Conservation (phyloP, 2,888 invertebrate species). For the Tribolium freemani region DNA sequence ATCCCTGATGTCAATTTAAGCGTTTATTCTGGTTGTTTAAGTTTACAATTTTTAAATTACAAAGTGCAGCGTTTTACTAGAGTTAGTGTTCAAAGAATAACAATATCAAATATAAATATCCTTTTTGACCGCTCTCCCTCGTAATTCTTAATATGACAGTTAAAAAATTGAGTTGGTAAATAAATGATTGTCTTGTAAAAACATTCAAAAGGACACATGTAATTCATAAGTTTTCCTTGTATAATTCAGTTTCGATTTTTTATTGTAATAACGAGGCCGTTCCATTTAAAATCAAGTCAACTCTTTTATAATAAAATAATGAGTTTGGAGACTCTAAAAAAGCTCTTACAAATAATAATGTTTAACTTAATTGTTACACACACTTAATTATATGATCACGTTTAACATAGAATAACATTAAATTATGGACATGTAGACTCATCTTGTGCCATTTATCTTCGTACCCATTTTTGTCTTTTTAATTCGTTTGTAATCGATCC, state of each 20-base stretch:
- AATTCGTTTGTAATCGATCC: not conserved
- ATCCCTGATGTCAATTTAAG: slow-evolving; percentile 57
- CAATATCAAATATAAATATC: slow-evolving; percentile 55
- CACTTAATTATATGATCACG: slow-evolving; percentile 34
- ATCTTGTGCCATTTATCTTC: slow-evolving; percentile 5
- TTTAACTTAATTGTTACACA: slow-evolving; percentile 14
- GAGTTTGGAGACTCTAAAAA: slow-evolving; percentile 5
- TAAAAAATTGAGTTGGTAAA: slow-evolving; percentile 48
- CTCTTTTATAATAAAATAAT: not conserved
- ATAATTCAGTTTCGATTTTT: slow-evolving; percentile 8
- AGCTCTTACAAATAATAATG: slow-evolving; percentile 4
- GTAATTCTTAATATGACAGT: slow-evolving; percentile 31
- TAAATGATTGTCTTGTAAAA: slow-evolving; percentile 60
- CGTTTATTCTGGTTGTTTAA: slow-evolving; percentile 51
- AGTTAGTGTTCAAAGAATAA: slow-evolving; percentile 40
- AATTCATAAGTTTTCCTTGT: slow-evolving; percentile 51
- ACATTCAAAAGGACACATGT: slow-evolving; percentile 55
- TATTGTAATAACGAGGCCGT: slow-evolving; percentile 29
- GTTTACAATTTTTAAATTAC: slow-evolving; percentile 32
- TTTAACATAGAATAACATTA: slow-evolving; percentile 42
- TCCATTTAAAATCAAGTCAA: slow-evolving; percentile 3
- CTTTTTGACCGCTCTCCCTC: slow-evolving; percentile 33
- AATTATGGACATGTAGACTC: slow-evolving; percentile 29
- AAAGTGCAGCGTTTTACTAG: slow-evolving; percentile 27
- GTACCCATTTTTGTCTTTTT: slow-evolving; percentile 7